Evolutionary conservation across 2,888 invertebrate species (phyloP), one percentile per base, ranked within the genome.

Genomic region (Tineola bisselliella): DNA sequence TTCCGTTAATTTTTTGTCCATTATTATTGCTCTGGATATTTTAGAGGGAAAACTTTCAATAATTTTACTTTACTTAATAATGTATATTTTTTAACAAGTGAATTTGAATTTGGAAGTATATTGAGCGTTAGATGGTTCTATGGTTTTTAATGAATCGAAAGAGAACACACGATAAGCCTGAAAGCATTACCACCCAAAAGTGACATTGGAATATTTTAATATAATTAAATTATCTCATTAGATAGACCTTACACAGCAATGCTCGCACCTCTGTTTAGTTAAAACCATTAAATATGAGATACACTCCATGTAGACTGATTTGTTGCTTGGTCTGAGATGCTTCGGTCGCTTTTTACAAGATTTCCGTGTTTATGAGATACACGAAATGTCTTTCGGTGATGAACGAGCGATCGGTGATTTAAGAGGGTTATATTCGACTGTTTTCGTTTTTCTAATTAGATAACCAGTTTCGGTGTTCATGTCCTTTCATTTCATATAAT

Each of bases 171-270:
- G 81, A 83, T 82, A 81, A 77, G 67, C 65, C 64, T 68, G 71
- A 74, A 69, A 58, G 66, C 66, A 74, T 65, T 78, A 76, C 83
- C 84, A 80, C 82, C 81, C 83, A 80, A 74, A 80, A 74, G 78
- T 70, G 77, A 76, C 78, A 80, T 74, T 66, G 71, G 74, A 73
- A 74, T 77, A 67, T 38, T 48, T 60, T 65, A 63, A 66, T 69
- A 75, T 76, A 81, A 81, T 81, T 81, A 76, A 66, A 74, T 76
- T 81, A 84, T 84, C 84, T 81, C 79, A 82, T 83, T 83, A 78
- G 84, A 84, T 83, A 81, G 66, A 70, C 69, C 65, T 62, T 72
- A 74, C 77, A 79, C 74, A 65, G 72, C 73, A 81, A 82, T 78
- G 82, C 81, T 84, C 76, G 77, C 75, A 74, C 73, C 71, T 71